phyloP scores from a whole-genome alignment of 2,113 vertebrate genomes.

The Macquaria ambigua region DNA sequence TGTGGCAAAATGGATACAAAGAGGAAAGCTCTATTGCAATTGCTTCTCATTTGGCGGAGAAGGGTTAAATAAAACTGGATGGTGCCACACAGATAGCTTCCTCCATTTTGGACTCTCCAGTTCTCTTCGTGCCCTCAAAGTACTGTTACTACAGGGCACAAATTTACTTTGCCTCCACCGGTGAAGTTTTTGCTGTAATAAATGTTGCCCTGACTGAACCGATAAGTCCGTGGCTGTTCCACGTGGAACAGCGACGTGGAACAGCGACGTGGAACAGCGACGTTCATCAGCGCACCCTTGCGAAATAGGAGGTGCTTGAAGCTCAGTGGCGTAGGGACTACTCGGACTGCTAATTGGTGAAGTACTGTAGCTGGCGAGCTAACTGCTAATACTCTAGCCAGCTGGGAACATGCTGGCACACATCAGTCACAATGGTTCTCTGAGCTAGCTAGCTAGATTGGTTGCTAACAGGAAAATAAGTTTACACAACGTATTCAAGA shows the following conservation, averaged over 20 bases:
- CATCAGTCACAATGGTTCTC: background rate
- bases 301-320: too few species aligned
- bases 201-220: too few species aligned
- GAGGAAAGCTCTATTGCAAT: background rate
- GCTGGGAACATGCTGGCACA: background rate
- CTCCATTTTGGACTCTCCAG: background rate
- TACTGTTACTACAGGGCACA: background rate
- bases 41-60: background rate
- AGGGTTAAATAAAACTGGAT: background rate
- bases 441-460: background rate
- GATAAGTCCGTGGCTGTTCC: too few species aligned
- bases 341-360: background rate
- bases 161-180: background rate
- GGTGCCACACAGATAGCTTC: background rate
- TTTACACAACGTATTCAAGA: background rate
- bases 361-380: too few species aligned
- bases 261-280: too few species aligned
- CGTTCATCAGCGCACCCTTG: too few species aligned
- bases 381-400: background rate
- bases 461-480: background rate
- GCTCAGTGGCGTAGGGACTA: background rate
- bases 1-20: background rate
- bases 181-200: background rate
- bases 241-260: too few species aligned
- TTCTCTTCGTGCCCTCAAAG: background rate